Base-by-base conservation (phyloP, 2,888 invertebrate genomes). In the Timandra comae region DNA sequence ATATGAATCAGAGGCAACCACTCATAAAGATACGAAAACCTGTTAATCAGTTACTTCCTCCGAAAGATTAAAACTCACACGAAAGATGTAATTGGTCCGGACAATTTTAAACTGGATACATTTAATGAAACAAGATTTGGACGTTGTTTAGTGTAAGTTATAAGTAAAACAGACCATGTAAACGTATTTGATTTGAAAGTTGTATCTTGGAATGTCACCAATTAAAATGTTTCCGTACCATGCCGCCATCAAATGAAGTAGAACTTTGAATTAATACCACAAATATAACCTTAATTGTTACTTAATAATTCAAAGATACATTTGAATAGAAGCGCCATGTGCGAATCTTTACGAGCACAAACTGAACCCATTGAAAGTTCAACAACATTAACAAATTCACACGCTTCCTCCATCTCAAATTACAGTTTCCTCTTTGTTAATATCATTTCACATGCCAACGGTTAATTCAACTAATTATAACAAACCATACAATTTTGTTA, bases 11-110 rank as follows among this genome's bases (percentile, higher is more conserved):
- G 62, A 55, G 49, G 35, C 43, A 33, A 43, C 58, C 48, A 56
- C 52, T 66, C 62, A 62, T 68, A 63, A 59, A 70, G 62, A 67
- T 66, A 70, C 61, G 16, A 49, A 57, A 63, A 68, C 63, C 61
- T 70, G 74, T 73, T 76, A 78, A 75, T 77, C 66, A 73, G 64
- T 43, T 42, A 66, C 67, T 74, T 78, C 77, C 75, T 70, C 50
- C 35, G 51, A 54, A 69, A 63, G 57, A 64, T 72, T 65, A 66
- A 64, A 70, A 56, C 56, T 65, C 61, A 56, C 56, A 66, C 61
- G 56, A 56, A 58, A 63, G 62, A 57, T 62, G 53, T 65, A 67
- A 71, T 69, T 68, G 60, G 61, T 60, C 52, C 52, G 49, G 60
- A 58, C 57, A 60, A 65, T 62, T 58, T 46, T 35, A 52, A 63